Percentiles rank a stretch among this genome's conserved stretches.
Conservation (phyloP, 1,140 invertebrate genomes). For the Apis laboriosa region DNA sequence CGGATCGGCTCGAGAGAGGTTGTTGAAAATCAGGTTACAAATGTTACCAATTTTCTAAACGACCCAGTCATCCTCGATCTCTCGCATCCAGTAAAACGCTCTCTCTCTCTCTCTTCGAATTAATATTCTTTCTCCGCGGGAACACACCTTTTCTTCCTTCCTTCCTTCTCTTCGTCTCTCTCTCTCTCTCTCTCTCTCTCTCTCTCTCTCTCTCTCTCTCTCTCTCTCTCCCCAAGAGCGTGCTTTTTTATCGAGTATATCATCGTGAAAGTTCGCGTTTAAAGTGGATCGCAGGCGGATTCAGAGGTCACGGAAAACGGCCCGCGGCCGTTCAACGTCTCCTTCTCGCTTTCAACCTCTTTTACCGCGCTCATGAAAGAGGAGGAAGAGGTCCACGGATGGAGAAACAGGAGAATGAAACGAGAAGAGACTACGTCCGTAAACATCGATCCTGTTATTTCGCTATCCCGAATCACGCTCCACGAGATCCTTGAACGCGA, state of each 20-base stretch:
- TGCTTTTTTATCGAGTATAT: slow-evolving; percentile 47
- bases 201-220: background rate
- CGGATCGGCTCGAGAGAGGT: background rate
- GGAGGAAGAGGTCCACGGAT: background rate
- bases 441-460: no score
- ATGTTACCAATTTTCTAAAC: slow-evolving; percentile 7
- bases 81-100: slow-evolving; percentile 23
- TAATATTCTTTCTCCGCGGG: slow-evolving; percentile 42
- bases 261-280: slow-evolving; percentile 51
- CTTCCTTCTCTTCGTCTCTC: background rate
- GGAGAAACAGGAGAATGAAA: background rate
- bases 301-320: slow-evolving; percentile 39
- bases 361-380: background rate
- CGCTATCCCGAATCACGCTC: background rate
- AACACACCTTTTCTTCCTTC: slow-evolving; percentile 8
- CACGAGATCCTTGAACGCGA: background rate
- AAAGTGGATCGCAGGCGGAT: slow-evolving; percentile 47
- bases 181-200: no score
- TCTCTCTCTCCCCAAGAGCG: slow-evolving; percentile 1
- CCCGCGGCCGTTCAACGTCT: background rate
- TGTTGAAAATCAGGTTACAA: background rate
- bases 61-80: slow-evolving; percentile 4
- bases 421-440: background rate
- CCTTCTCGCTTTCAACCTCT: background rate
- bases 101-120: slow-evolving; percentile 14